Evolutionary conservation across 1,140 invertebrate species (phyloP).

Genomic region (Sitophilus oryzae): DNA sequence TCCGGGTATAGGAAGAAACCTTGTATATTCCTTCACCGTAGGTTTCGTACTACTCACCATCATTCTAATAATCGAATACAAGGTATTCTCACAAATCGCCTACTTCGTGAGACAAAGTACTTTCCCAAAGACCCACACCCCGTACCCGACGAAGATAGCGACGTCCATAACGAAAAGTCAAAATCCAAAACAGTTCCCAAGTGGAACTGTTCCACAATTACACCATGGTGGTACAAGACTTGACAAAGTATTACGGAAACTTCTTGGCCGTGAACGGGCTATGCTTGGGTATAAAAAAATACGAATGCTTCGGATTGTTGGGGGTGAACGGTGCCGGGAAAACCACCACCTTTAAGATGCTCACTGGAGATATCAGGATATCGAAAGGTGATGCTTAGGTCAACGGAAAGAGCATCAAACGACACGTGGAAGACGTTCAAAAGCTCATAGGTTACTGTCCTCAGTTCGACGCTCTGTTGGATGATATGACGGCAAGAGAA

Average conservation of each 20-base stretch:
- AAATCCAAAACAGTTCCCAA: constrained; percentile 34
- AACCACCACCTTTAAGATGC: constrained; percentile 84
- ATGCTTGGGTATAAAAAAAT: constrained; percentile 53
- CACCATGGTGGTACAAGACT: constrained; percentile 46
- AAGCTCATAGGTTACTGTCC: constrained; percentile 73
- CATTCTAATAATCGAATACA: constrained; percentile 47
- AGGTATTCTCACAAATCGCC: constrained; percentile 45
- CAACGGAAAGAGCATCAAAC: constrained; percentile 47
- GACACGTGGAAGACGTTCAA: constrained; percentile 51
- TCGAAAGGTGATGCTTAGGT: constrained; percentile 39
- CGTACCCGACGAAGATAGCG: constrained; percentile 41
- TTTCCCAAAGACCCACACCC: constrained; percentile 19
- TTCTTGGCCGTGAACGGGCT: constrained; percentile 68
- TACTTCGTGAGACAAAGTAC: constrained; percentile 20
- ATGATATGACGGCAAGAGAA: constrained; percentile 73
- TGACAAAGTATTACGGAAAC: constrained; percentile 65
- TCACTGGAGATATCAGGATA: constrained; percentile 74
- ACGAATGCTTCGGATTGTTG: constrained; percentile 85
- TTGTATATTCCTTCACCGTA: constrained; percentile 41
- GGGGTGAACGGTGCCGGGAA: constrained; percentile 76
- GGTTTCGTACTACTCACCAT: constrained; percentile 43
- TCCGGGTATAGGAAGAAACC: constrained; percentile 48
- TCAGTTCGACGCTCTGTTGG: constrained; percentile 77
- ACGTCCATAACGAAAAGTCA: constrained; percentile 46
- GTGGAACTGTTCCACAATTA: constrained; percentile 32